Conservation (phyloP, 2,888 invertebrate species). For the Ganaspis brasiliensis region DNA sequence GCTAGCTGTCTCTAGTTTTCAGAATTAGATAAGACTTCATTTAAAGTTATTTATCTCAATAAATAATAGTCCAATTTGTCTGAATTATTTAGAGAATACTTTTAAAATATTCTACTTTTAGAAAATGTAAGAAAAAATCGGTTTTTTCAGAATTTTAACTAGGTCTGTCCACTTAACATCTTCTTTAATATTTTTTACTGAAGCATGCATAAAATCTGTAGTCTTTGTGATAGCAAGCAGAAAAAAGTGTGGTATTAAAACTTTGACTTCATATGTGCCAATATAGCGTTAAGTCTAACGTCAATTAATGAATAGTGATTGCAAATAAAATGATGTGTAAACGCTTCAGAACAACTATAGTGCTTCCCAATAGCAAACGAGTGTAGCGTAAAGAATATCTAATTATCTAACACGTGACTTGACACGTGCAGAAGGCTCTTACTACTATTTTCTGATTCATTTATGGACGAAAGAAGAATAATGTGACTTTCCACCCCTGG, state of each 20-base stretch:
- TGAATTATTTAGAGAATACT: too few relatives aligned
- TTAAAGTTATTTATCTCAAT: too few relatives aligned
- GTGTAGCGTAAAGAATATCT: slow-evolving; percentile 78
- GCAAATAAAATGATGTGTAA: slow-evolving; percentile 58
- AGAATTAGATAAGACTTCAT: too few relatives aligned
- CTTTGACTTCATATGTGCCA: slow-evolving; percentile 70
- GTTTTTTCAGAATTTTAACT: too few relatives aligned
- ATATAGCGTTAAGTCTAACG: slow-evolving; percentile 73
- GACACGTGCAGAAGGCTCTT: slow-evolving; percentile 79
- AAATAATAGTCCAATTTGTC: too few relatives aligned
- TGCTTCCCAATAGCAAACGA: slow-evolving; percentile 67
- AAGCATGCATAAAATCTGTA: too few relatives aligned
- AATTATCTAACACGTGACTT: slow-evolving; percentile 80
- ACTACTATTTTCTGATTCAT: slow-evolving; percentile 78
- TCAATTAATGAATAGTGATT: slow-evolving; percentile 70
- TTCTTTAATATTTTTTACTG: too few relatives aligned
- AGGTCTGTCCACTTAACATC: too few relatives aligned
- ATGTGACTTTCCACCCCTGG: slow-evolving; percentile 72
- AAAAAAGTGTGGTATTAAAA: slow-evolving; percentile 48
- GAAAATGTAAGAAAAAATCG: too few relatives aligned
- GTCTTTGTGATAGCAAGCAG: too few relatives aligned
- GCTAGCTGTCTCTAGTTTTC: too few relatives aligned
- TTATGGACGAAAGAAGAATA: slow-evolving; percentile 66
- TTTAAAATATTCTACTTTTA: too few relatives aligned
- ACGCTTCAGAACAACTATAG: slow-evolving; percentile 48